phyloP scores from a whole-genome alignment of 2,113 vertebrate species.

The Motacilla tschutschensis region DNA sequence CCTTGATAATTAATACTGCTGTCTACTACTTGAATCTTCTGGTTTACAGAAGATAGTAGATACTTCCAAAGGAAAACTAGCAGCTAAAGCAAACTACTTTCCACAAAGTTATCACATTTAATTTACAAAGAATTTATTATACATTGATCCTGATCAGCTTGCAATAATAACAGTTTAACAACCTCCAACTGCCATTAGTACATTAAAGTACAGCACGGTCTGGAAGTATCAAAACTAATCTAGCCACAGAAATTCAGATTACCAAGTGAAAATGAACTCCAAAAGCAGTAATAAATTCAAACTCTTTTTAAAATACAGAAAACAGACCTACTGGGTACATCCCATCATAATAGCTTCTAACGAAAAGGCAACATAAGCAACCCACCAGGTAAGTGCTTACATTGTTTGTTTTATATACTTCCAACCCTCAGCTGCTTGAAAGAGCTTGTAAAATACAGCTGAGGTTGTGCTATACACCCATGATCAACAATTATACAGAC shows the following conservation, averaged over 20 bases:
- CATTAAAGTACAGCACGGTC: background rate
- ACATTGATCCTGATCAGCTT: background rate
- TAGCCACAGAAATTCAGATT: background rate
- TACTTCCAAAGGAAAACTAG: background rate
- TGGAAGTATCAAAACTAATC: background rate
- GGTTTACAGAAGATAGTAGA: background rate
- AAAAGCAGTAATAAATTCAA: background rate
- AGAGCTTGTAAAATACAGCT: background rate
- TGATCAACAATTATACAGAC: accelerated
- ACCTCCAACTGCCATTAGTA: background rate
- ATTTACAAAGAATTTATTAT: background rate
- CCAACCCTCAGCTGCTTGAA: background rate
- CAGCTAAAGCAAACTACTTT: background rate
- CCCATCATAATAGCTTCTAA: background rate
- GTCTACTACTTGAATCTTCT: background rate
- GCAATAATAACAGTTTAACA: background rate
- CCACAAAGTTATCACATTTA: background rate
- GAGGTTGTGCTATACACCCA: background rate
- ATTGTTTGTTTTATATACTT: no score
- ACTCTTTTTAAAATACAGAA: background rate
- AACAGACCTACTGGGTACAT: background rate
- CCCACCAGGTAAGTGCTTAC: background rate
- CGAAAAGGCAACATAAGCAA: background rate
- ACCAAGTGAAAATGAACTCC: background rate
- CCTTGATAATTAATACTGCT: background rate